Base-by-base conservation (phyloP, 1,140 invertebrate species). In the Ceratina australensis region DNA sequence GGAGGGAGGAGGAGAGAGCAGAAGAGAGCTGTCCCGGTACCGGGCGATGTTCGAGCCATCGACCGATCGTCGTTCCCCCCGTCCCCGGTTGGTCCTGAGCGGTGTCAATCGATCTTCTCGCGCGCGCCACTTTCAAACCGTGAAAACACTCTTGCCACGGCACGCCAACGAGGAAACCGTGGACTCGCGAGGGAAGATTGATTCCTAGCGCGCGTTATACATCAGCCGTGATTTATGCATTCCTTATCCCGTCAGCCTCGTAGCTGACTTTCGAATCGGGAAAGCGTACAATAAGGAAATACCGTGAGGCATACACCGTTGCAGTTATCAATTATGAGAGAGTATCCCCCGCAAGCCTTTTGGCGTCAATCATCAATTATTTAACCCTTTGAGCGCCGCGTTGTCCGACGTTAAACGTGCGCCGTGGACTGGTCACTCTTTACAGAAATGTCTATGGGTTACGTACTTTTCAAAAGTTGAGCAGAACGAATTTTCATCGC, bases 81-180 rank as follows among this genome's bases (percentile, higher is more conserved):
- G 10, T 42, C 33, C 33, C 33, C 33, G 33, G 5, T 10, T 74
- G 50, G 72, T 22, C 75, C 67, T 16, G 33, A 28, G 59, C 76
- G 22, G 20, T 57, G 68, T 79, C 71, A 24, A 74, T 79, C 77
- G 63, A 79, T 79, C 71, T 78, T 78, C 24, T 60, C 76, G 60
- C 60, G 76, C 82, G 81, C 77, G 82, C 72, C 72, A 74, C 81
- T 79, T 83, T 79, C 69, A 47, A 83, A 33, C 77, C 82, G 82
- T 83, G 81, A 83, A 79, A 83, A 83, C 81, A 68, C 28, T 81
- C n/a, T 71, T 61, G 67, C 63, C 68, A 67, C 33, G 57, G 22
- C 12, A 74, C 64, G 66, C 75, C 24, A 68, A 79, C 54, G 67
- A 54, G 33, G 33, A 82, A 79, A 72, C 52, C 68, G 50, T 64